Evolutionary conservation across 2,113 vertebrate genomes (phyloP).

Genomic region (Accipiter virgatus): DNA sequence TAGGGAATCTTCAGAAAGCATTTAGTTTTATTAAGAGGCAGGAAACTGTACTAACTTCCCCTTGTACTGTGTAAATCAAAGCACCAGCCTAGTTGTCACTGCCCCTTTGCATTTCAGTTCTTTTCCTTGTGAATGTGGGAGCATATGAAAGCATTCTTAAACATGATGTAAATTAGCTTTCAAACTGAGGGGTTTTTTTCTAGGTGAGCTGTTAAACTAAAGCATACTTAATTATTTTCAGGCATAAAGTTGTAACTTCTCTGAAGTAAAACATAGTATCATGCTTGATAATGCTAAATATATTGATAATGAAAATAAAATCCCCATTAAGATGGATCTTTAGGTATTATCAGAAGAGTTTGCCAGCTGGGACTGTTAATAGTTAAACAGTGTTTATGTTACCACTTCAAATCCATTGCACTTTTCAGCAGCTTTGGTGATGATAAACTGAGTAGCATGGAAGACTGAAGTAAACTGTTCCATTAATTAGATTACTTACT

Average conservation of each 20-base stretch:
- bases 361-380: background rate
- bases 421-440: background rate
- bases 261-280: background rate
- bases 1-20: background rate
- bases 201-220: background rate
- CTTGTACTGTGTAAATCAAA: background rate
- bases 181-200: background rate
- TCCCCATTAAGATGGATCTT: background rate
- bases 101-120: background rate
- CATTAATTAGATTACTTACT: background rate
- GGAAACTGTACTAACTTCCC: background rate
- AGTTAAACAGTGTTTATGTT: background rate
- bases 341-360: background rate
- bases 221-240: background rate
- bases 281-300: background rate
- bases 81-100: background rate
- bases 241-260: background rate
- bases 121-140: background rate
- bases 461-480: background rate
- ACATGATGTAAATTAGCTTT: background rate
- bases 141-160: background rate
- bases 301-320: background rate
- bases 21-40: background rate
- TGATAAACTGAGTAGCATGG: background rate
- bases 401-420: background rate